phyloP scores from a whole-genome alignment of 1,140 invertebrate species.

The Planococcus citri region DNA sequence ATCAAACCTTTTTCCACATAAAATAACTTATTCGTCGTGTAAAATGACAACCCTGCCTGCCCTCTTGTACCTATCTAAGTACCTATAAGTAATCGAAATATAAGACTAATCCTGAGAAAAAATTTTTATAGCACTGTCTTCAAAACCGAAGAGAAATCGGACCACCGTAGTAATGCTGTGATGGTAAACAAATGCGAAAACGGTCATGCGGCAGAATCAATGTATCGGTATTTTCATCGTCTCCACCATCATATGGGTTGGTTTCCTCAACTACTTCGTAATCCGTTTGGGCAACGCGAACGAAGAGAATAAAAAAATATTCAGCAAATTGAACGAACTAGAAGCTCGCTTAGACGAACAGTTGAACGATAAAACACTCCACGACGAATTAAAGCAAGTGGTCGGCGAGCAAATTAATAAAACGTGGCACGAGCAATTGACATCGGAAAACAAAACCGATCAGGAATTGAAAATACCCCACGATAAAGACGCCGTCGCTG shows the following conservation, averaged over 20 bases:
- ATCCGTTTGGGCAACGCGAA: background rate
- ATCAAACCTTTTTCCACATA: too few species aligned
- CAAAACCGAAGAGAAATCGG: background rate
- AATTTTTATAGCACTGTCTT: background rate
- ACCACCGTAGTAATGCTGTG: slow-evolving; percentile 8
- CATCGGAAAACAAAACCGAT: background rate
- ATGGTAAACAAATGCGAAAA: background rate
- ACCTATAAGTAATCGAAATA: too few species aligned
- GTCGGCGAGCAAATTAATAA: background rate
- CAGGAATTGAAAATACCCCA: background rate
- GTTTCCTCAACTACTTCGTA: background rate
- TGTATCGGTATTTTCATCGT: background rate
- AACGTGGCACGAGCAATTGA: background rate
- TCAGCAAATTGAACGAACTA: background rate
- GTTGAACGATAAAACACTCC: background rate
- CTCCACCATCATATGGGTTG: background rate
- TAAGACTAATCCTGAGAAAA: background rate
- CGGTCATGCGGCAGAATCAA: slow-evolving; percentile 14
- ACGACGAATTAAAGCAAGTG: background rate
- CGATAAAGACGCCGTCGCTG: slow-evolving; percentile 46
- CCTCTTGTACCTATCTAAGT: too few species aligned
- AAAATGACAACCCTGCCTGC: too few species aligned
- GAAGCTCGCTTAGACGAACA: background rate
- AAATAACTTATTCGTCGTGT: too few species aligned
- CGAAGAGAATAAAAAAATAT: background rate